Evolutionary conservation across 2,888 invertebrate species (phyloP).

Genomic region (Plutella xylostella): DNA sequence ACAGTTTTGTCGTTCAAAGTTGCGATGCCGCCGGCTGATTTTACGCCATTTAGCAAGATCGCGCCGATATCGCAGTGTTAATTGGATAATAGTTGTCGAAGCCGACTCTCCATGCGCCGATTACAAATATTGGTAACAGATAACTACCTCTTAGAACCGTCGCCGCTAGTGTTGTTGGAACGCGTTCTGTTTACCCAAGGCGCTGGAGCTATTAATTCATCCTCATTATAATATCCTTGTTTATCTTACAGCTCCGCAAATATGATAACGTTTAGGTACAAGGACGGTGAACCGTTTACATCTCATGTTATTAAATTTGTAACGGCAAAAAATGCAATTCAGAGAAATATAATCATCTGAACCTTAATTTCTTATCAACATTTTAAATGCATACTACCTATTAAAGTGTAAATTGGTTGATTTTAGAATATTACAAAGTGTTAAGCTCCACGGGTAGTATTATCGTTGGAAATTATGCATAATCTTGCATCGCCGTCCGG

Average conservation of each 20-base stretch:
- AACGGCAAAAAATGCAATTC: no score
- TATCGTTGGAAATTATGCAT: slow-evolving; percentile 1
- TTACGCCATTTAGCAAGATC: slow-evolving; percentile 30
- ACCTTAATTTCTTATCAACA: no score
- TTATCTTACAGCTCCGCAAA: no score
- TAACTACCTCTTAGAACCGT: slow-evolving; percentile 10
- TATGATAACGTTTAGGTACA: no score
- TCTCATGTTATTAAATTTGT: no score
- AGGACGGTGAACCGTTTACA: no score
- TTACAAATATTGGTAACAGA: slow-evolving; percentile 11
- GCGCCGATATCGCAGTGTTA: slow-evolving; percentile 27
- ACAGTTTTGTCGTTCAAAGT: slow-evolving; percentile 22
- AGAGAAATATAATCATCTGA: no score
- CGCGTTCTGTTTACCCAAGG: no score
- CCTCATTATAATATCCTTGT: no score
- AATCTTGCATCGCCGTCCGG: background rate
- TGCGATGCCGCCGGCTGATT: slow-evolving; percentile 22
- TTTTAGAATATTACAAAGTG: slow-evolving; percentile 4
- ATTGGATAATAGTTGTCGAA: slow-evolving; percentile 30
- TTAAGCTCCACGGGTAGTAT: slow-evolving; percentile 3
- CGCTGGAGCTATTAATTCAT: no score
- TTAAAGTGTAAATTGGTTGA: slow-evolving; percentile 1
- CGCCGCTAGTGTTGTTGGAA: slow-evolving; percentile 7
- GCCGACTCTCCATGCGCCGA: slow-evolving; percentile 2
- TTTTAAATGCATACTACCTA: background rate